Percentiles rank a stretch among this genome's conserved stretches.
phyloP scores from a whole-genome alignment of 2,888 invertebrate species.

The Drosophila subsilvestris region DNA sequence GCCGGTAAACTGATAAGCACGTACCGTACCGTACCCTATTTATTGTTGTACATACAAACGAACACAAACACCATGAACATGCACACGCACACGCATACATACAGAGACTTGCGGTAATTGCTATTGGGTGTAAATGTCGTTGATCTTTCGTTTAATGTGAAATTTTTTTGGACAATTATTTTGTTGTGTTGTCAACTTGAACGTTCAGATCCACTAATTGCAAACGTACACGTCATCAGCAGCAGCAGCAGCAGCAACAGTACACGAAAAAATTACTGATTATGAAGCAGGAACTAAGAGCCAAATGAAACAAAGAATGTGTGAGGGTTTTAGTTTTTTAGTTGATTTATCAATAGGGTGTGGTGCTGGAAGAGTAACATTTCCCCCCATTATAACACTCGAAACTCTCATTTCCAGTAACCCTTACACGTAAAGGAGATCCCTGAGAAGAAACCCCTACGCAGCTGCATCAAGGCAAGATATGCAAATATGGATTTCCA shows the following conservation, averaged over 20 bases:
- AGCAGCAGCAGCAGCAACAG: constrained; percentile 5
- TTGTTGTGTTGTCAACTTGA: constrained; percentile 4
- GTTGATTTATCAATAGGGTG: background rate
- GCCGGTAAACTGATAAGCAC: constrained; percentile 73
- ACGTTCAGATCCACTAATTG: constrained; percentile 37
- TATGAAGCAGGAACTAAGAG: constrained; percentile 17
- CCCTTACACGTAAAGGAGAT: constrained; percentile 26
- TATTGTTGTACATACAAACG: constrained; percentile 1
- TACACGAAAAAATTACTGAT: constrained; percentile 22
- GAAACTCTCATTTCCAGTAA: constrained; percentile 28
- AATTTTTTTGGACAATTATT: constrained; percentile 12
- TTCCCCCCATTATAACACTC: background rate
- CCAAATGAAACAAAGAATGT: background rate
- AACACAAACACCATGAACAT: background rate
- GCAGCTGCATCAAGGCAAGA: constrained; percentile 48
- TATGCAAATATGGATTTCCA: constrained; percentile 84
- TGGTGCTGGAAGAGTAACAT: background rate
- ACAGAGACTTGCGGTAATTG: background rate
- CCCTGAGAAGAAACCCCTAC: constrained; percentile 27
- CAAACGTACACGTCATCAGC: constrained; percentile 69
- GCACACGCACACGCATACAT: background rate
- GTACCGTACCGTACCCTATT: constrained; percentile 18
- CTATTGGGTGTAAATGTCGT: constrained; percentile 39
- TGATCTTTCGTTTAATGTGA: constrained; percentile 46
- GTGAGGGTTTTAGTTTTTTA: background rate